Percentiles rank a stretch among this genome's conserved stretches.
Conservation (phyloP, 2,797 vertebrate species). For the Bovichtus variegatus region DNA sequence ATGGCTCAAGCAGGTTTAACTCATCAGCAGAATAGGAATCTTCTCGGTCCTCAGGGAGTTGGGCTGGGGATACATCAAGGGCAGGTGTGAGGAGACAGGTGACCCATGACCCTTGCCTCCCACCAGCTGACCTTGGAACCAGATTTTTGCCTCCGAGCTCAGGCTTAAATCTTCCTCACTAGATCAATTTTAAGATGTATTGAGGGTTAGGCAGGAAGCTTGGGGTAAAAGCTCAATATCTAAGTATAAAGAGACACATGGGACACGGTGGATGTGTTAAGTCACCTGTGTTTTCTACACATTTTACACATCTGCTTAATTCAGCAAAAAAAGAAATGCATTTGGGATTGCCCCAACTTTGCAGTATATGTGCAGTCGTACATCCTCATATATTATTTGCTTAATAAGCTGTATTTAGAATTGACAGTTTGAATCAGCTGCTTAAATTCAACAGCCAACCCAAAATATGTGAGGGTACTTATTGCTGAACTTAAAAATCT, state of each 20-base stretch:
- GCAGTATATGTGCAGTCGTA: neutral
- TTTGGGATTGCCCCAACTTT: conserved; percentile 1
- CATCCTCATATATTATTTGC: conserved; percentile 14
- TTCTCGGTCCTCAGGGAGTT: conserved; percentile 47
- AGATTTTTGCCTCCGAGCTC: conserved; percentile 69
- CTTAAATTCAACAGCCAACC: conserved; percentile 10
- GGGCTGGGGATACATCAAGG: conserved; percentile 74
- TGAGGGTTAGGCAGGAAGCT: conserved; percentile 64
- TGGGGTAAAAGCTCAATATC: conserved; percentile 74
- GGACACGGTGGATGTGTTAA: conserved; percentile 50
- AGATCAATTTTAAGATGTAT: conserved; percentile 83
- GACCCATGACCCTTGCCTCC: conserved; percentile 72
- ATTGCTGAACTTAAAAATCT: neutral
- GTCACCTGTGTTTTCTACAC: conserved; percentile 55
- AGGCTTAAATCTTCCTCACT: conserved; percentile 70
- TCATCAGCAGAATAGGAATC: conserved; percentile 79
- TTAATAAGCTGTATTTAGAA: neutral
- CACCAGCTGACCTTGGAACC: conserved; percentile 73
- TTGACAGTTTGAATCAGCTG: conserved; percentile 2
- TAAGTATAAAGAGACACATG: conserved; percentile 68
- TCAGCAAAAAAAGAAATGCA: conserved; percentile 39
- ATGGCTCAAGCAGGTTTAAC: conserved; percentile 79
- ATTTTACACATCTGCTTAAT: conserved; percentile 36
- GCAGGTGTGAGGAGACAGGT: conserved; percentile 76
- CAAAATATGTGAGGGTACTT: neutral